phyloP scores from a whole-genome alignment of 2,888 invertebrate genomes.

The Cybosia mesomella region DNA sequence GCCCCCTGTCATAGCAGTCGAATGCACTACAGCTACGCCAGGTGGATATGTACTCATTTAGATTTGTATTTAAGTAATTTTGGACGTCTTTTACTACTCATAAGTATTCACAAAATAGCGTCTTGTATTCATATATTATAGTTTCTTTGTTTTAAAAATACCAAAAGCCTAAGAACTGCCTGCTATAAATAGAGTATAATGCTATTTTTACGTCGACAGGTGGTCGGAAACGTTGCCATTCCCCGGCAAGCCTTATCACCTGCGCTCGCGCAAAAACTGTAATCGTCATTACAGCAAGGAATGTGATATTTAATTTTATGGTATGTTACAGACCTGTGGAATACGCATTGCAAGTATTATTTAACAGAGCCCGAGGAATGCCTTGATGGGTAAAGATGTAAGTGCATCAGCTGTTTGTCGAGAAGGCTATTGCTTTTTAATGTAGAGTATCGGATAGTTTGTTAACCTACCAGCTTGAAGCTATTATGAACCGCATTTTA shows the following conservation, averaged over 20 bases:
- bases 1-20: too few species aligned
- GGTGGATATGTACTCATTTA: not conserved
- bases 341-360: constrained; percentile 48
- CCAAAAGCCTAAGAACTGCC: constrained; percentile 14
- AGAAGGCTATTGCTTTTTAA: constrained; percentile 1
- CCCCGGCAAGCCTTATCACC: constrained; percentile 42
- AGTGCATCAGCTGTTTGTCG: constrained; percentile 33
- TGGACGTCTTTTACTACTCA: too few species aligned
- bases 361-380: constrained; percentile 43
- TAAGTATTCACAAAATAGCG: not conserved
- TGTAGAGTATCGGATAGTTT: not conserved
- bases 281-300: constrained; percentile 57
- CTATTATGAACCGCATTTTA: not conserved
- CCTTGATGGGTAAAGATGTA: constrained; percentile 23
- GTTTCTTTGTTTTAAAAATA: constrained; percentile 16
- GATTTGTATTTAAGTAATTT: not conserved
- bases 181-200: constrained; percentile 27
- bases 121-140: not conserved
- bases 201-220: constrained; percentile 54
- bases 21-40: too few species aligned
- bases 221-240: constrained; percentile 51
- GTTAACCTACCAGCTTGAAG: not conserved
- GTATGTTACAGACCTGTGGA: constrained; percentile 54
- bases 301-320: constrained; percentile 57
- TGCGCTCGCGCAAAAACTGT: constrained; percentile 68